phyloP scores from a whole-genome alignment of 2,797 vertebrate species.

The Thaleichthys pacificus region DNA sequence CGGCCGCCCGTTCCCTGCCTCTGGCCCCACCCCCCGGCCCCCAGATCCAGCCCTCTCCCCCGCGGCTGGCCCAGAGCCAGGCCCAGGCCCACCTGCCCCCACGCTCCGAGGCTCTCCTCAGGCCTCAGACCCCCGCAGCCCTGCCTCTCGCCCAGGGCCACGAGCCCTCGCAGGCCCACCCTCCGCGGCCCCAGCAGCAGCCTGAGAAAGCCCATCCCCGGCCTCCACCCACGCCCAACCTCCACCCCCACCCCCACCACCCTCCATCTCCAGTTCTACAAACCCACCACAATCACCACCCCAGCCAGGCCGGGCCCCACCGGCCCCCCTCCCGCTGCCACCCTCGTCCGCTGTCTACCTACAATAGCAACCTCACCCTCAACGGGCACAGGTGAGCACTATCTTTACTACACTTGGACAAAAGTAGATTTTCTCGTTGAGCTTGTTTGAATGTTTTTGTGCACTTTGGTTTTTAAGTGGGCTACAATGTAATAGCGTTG shows the following conservation, averaged over 20 bases:
- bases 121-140: constrained; percentile 66
- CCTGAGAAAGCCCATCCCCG: constrained; percentile 64
- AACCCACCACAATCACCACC: constrained; percentile 72
- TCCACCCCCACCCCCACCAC: constrained; percentile 70
- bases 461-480: constrained; percentile 12
- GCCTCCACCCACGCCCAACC: constrained; percentile 60
- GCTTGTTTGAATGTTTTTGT: constrained; percentile 6
- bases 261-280: constrained; percentile 76
- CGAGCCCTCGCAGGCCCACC: constrained; percentile 66
- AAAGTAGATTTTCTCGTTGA: too few relatives aligned
- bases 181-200: constrained; percentile 61
- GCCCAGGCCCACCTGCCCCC: constrained; percentile 68
- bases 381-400: constrained; percentile 89
- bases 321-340: constrained; percentile 82
- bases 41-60: constrained; percentile 61
- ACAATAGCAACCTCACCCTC: constrained; percentile 87
- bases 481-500: not conserved
- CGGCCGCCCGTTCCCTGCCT: constrained; percentile 45
- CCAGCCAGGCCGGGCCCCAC: constrained; percentile 78
- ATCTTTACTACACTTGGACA: too few relatives aligned
- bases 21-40: constrained; percentile 45
- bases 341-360: constrained; percentile 81
- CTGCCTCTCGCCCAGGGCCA: constrained; percentile 70
- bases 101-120: constrained; percentile 65
- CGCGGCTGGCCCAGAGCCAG: constrained; percentile 76